Conservation (phyloP, 2,888 invertebrate genomes). For the Netelia fuscicornis region DNA sequence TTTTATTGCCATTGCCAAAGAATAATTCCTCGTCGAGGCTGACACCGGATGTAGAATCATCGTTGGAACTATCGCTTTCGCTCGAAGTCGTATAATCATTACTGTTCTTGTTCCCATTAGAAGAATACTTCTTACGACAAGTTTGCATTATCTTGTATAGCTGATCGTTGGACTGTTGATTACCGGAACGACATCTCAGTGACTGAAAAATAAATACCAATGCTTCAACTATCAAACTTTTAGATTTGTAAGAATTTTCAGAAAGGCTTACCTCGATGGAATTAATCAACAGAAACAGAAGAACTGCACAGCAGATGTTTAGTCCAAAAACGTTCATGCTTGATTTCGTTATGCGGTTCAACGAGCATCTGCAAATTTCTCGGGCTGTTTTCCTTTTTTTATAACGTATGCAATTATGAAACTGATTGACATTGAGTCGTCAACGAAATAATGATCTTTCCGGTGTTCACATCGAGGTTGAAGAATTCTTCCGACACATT, state of each 20-base stretch:
- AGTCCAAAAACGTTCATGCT: conserved; percentile 44
- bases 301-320: conserved; percentile 30
- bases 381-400: conserved; percentile 34
- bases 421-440: conserved; percentile 46
- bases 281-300: conserved; percentile 46
- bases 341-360: not conserved
- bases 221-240: not conserved
- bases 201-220: conserved; percentile 81
- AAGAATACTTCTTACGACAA: conserved; percentile 84
- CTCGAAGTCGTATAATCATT: conserved; percentile 78
- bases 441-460: conserved; percentile 43
- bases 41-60: conserved; percentile 73
- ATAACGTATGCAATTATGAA: conserved; percentile 41
- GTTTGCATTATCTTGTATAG: conserved; percentile 87
- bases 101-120: conserved; percentile 77
- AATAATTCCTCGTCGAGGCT: conserved; percentile 77
- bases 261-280: conserved; percentile 46
- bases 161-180: conserved; percentile 87
- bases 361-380: conserved; percentile 5
- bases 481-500: conserved; percentile 45
- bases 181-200: conserved; percentile 87
- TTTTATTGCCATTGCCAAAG: conserved; percentile 57
- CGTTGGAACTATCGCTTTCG: conserved; percentile 75
- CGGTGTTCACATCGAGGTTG: conserved; percentile 53
- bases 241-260: not conserved